Conservation (phyloP, 1,140 invertebrate species). For the Diploscapter pachys region DNA sequence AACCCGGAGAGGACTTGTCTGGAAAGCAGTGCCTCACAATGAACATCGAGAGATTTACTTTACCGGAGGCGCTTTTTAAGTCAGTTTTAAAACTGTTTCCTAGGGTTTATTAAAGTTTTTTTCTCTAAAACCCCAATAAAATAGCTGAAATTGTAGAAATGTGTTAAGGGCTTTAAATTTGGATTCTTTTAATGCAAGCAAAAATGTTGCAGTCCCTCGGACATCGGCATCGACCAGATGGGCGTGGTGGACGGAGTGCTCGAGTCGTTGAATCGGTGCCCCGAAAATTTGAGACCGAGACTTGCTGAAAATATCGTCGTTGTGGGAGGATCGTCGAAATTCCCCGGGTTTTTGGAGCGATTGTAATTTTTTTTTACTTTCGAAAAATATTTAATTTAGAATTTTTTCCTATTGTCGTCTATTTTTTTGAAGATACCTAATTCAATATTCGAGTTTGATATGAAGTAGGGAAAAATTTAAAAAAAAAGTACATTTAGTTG, state of each 20-base stretch:
- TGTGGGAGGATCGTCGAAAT: conserved; percentile 76
- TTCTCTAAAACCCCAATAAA: no score
- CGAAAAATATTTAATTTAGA: no score
- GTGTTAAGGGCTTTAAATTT: no score
- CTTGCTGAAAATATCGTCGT: conserved; percentile 78
- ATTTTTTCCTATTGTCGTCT: no score
- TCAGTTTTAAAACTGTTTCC: not conserved
- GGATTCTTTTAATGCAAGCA: no score
- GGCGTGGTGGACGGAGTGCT: conserved; percentile 86
- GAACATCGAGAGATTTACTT: conserved; percentile 71
- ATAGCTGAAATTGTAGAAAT: no score
- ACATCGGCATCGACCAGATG: conserved; percentile 88
- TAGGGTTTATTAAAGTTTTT: no score
- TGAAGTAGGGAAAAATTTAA: no score
- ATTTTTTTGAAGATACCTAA: no score
- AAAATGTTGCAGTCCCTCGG: conserved; percentile 77
- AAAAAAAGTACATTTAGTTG: no score
- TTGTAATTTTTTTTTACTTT: conserved; percentile 31
- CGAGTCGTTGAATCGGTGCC: conserved; percentile 56
- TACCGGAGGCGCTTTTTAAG: conserved; percentile 78
- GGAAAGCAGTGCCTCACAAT: conserved; percentile 32
- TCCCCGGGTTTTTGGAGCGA: conserved; percentile 70
- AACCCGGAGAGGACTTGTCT: not conserved
- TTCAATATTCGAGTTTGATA: no score
- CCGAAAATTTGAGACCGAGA: conserved; percentile 66